Evolutionary conservation across 2,797 vertebrate genomes (phyloP), one percentile per base, ranked within the genome.

Genomic region (Sarcoramphus papa): DNA sequence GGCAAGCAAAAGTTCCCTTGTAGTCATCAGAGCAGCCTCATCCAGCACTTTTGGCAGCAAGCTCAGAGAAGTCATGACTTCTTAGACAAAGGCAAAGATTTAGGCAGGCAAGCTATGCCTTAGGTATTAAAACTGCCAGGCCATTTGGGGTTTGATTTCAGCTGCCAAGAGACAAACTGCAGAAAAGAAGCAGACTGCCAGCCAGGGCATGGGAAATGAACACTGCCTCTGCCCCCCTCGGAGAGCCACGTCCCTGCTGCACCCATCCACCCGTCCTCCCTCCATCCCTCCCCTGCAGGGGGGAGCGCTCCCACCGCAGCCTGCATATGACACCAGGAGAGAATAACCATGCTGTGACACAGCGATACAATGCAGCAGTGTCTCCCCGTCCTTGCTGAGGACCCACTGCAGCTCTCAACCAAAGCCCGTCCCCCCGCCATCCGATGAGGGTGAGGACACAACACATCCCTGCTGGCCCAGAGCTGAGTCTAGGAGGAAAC

Each of bases 371-470:
- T 1, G 5, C 19, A 27, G 51, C 62, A 20, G 18, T 3, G 8
- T 28, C 57, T 11, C 19, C 27, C 47, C 5, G 1, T 67, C n/a
- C 51, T 67, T 8, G 2, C 35, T 28, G 35, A 63, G 48, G 37
- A 48, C 12, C 40, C 25, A 19, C 11, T 9, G 16, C 40, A 43
- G 33, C 56, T 82, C 37, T 48, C 51, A 37, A 9, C 16, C 50
- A 53, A 57, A 53, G 35, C 15, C n/a, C 2, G 3, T 5, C 1
- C 7, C 31, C 27, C 5, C 1, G 0, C 17, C 7, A n/a, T 50
- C 6, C 53, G 31, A 14, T 0, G 0, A n/a, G 23, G 35, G 8
- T 22, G 41, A 75, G 62, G 53, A 28, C 28, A 48, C 12, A 48
- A 6, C 19, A n/a, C 9, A 57, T n/a, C 37, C 31, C 45, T 31